Evolutionary conservation across 2,797 vertebrate genomes (phyloP), one percentile per base, ranked within the genome.

Genomic region (Acridotheres tristis): DNA sequence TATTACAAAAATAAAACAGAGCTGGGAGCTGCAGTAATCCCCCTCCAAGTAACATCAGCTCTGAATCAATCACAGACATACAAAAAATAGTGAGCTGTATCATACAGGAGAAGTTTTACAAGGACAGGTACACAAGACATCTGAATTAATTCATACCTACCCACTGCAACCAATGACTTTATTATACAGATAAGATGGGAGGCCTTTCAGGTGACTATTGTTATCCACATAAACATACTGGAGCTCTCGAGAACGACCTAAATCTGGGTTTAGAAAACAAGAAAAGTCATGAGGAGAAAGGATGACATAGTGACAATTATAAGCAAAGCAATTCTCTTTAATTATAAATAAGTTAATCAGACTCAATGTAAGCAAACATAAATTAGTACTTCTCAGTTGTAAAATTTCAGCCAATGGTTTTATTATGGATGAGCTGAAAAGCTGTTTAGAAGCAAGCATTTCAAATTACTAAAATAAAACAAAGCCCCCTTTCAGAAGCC

Each of bases 171-270:
- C 98, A 96, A 99, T 99, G 95, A 99, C 99, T 97, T 99, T 99
- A 96, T 99, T 99, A 92, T 98, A 98, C 73, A 99, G 97, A 68
- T 98, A 98, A 62, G 98, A 99, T 13, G 98, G 98, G 93, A 98
- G 97, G 95, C 98, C 98, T 96, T 98, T 99, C 95, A 99, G 98
- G 96, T 99, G 98, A 97, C 97, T 83, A 59, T 98, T 98, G 98
- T 99, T 99, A 98, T 99, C 99, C 99, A 98, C 98, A 38, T 98
- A 99, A 96, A 99, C 99, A 95, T 99, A 99, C 13, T 99, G 98
- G 75, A 98, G 98, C 97, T 99, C 99, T 96, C 98, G 98, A 97
- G 99, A 99, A 95, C 98, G 99, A 98, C 99, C 99, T 98, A 99
- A 98, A 98, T 99, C 99, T 99, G 98, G 59, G 78, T 57, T 69